Evolutionary conservation across 2,113 vertebrate species (phyloP).

Genomic region (Mystacornis crossleyi): DNA sequence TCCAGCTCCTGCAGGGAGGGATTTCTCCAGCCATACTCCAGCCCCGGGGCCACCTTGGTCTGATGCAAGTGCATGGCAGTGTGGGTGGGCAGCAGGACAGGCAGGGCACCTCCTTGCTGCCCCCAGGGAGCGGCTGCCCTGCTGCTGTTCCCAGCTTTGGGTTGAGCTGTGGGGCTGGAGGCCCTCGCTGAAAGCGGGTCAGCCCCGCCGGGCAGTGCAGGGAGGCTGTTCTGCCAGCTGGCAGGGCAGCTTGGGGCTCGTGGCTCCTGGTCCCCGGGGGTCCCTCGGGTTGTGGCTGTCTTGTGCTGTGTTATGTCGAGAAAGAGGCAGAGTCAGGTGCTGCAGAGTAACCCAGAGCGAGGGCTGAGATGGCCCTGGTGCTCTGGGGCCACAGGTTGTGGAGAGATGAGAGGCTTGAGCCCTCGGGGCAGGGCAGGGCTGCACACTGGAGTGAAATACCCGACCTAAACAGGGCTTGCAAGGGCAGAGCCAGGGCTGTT

Average conservation of each 20-base stretch:
- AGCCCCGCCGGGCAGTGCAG: not conserved
- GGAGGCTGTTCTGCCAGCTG: not conserved
- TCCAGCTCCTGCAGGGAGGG: not conserved
- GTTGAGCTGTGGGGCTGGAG: not conserved
- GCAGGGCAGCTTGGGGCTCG: not conserved
- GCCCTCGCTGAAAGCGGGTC: rapidly evolving
- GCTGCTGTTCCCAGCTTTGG: not conserved
- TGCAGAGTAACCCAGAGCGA: not conserved
- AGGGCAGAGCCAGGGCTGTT: not conserved
- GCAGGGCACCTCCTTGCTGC: not conserved
- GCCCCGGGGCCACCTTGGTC: not conserved
- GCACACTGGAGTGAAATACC: not conserved
- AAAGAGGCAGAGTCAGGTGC: conserved; percentile 42
- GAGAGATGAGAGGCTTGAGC: not conserved
- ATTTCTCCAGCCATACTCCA: not conserved
- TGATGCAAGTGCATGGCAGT: not conserved
- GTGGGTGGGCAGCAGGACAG: not conserved
- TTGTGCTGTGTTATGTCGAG: conserved; percentile 16
- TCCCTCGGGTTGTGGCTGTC: not conserved
- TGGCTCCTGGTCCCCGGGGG: not conserved
- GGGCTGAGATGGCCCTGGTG: not conserved
- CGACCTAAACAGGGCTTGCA: not conserved
- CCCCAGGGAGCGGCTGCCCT: not conserved
- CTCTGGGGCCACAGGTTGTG: not conserved
- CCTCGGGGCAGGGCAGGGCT: not conserved